Evolutionary conservation across 2,888 invertebrate species (phyloP).

Genomic region (Parnassius mnemosyne): DNA sequence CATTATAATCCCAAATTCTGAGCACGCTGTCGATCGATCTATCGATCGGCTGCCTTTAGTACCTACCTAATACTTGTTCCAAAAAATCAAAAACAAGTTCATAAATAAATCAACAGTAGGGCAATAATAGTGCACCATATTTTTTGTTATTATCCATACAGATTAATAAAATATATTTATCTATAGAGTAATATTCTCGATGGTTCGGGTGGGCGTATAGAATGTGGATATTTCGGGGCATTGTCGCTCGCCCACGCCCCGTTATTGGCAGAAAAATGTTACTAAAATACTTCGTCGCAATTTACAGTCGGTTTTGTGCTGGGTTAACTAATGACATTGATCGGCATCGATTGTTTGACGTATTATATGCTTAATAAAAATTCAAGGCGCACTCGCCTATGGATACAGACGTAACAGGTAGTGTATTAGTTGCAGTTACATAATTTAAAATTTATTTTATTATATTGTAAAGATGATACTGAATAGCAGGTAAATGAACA

Average conservation of each 20-base stretch:
- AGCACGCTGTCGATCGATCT: neutral
- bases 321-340: conserved; percentile 59
- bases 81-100: conserved; percentile 21
- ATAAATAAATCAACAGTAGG: conserved; percentile 24
- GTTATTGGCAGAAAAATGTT: conserved; percentile 71
- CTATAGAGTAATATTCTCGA: conserved; percentile 61
- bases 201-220: conserved; percentile 61
- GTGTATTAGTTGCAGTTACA: no score
- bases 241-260: conserved; percentile 69
- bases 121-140: conserved; percentile 22
- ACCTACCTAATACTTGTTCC: conserved; percentile 3
- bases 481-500: no score
- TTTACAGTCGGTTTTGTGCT: conserved; percentile 49
- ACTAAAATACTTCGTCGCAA: conserved; percentile 67
- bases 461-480: no score
- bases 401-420: no score
- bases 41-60: neutral
- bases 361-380: no score
- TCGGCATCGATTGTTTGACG: conserved; percentile 23
- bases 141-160: conserved; percentile 33
- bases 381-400: no score
- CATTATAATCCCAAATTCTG: no score
- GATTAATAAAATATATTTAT: conserved; percentile 50
- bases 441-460: no score
- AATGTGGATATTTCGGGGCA: conserved; percentile 70